phyloP scores from a whole-genome alignment of 2,113 vertebrate genomes.

The Mola mola region DNA sequence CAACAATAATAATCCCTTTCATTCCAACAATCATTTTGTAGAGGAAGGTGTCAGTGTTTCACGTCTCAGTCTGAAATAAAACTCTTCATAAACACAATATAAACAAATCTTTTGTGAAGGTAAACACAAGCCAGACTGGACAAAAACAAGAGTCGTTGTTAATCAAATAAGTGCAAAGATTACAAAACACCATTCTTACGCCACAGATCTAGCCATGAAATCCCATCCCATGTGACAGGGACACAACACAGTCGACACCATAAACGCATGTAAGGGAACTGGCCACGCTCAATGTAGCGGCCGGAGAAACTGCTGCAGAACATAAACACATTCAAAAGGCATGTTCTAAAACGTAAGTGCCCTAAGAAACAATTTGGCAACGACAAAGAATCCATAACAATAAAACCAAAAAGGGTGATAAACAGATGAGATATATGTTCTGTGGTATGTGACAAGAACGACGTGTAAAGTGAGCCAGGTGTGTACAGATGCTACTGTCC shows the following conservation, averaged over 20 bases:
- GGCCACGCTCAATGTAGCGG: too few species aligned
- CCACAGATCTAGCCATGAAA: slow-evolving; percentile 23
- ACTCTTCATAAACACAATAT: slow-evolving; percentile 57
- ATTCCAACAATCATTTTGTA: slow-evolving; percentile 2
- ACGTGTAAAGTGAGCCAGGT: slow-evolving; percentile 37
- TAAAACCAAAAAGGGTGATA: slow-evolving; percentile 14
- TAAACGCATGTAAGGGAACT: slow-evolving; percentile 9
- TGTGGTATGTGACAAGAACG: slow-evolving; percentile 51
- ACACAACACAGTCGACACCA: slow-evolving; percentile 40
- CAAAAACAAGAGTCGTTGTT: slow-evolving; percentile 1
- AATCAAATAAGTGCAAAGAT: slow-evolving; percentile 31
- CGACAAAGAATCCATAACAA: slow-evolving; percentile 27
- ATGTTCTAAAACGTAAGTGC: slow-evolving; percentile 67
- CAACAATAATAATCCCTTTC: background rate
- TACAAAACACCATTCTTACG: slow-evolving; percentile 28
- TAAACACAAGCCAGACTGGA: slow-evolving; percentile 12
- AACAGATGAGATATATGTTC: slow-evolving; percentile 54
- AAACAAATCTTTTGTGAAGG: slow-evolving; percentile 26
- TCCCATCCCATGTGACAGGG: slow-evolving; percentile 29
- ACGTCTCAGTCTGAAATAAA: slow-evolving; percentile 43
- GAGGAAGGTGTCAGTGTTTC: slow-evolving; percentile 18
- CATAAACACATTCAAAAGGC: slow-evolving; percentile 74
- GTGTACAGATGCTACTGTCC: slow-evolving; percentile 41
- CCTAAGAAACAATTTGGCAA: slow-evolving; percentile 70
- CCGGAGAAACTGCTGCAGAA: slow-evolving; percentile 36